A percentile compares a stretch with the other conserved stretches of the same genome.
Evolutionary conservation across 2,797 vertebrate genomes (phyloP).

Genomic region (Myoxocephalus aenaeus): DNA sequence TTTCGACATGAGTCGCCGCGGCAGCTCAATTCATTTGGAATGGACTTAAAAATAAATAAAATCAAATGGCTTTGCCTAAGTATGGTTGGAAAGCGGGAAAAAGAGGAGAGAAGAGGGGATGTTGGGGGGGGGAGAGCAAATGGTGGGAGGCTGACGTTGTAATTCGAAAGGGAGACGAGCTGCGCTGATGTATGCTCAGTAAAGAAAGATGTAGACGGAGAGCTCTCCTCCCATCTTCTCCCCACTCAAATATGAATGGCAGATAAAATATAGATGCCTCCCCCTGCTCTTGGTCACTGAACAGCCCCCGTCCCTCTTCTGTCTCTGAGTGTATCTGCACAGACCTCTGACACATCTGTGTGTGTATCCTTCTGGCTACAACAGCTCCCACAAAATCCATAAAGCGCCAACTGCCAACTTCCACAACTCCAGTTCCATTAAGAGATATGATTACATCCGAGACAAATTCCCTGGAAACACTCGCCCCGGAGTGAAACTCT

Average conservation of each 20-base stretch:
- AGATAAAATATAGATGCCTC: slow-evolving; percentile 73
- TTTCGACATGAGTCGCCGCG: slow-evolving; percentile 71
- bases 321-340: slow-evolving; percentile 33
- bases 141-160: slow-evolving; percentile 36
- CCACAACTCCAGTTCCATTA: slow-evolving; percentile 67
- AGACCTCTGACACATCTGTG: slow-evolving; percentile 26
- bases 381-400: slow-evolving; percentile 50
- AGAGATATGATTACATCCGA: slow-evolving; percentile 56
- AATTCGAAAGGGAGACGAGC: slow-evolving; percentile 68
- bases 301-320: slow-evolving; percentile 24
- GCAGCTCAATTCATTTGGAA: slow-evolving; percentile 82
- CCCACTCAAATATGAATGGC: slow-evolving; percentile 62
- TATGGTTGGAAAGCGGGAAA: slow-evolving; percentile 21
- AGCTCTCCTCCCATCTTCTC: slow-evolving; percentile 23
- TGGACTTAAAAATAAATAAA: slow-evolving; percentile 64
- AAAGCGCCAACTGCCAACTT: slow-evolving; percentile 55
- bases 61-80: slow-evolving; percentile 72
- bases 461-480: slow-evolving; percentile 67
- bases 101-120: slow-evolving; percentile 41
- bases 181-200: slow-evolving; percentile 44
- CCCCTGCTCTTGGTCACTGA: slow-evolving; percentile 51
- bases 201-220: slow-evolving; percentile 23
- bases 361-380: slow-evolving; percentile 53
- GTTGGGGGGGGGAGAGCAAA: slow-evolving; percentile 38
- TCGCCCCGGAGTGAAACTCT: slow-evolving; percentile 56